phyloP scores from a whole-genome alignment of 2,113 vertebrate genomes.

The Coracopsis vasa region DNA sequence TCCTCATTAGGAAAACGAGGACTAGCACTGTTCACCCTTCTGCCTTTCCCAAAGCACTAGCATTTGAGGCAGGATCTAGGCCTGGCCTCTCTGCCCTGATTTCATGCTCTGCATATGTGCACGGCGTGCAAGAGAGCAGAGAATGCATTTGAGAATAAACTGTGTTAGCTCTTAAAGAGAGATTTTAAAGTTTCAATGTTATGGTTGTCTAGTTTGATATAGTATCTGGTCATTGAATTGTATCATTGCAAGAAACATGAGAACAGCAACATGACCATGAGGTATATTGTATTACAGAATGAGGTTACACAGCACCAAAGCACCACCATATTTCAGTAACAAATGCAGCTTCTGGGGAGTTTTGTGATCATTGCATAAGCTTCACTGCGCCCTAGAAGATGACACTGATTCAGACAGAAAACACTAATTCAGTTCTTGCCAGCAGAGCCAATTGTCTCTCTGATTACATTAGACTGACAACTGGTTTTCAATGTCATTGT shows the following conservation, averaged over 20 bases:
- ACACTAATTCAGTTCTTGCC: slow-evolving; percentile 72
- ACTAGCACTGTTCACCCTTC: background rate
- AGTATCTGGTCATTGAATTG: slow-evolving; percentile 41
- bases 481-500: slow-evolving; percentile 75
- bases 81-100: background rate
- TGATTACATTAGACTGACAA: slow-evolving; percentile 74
- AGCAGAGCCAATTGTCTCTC: slow-evolving; percentile 70
- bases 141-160: background rate
- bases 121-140: background rate
- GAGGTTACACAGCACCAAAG: slow-evolving; percentile 67
- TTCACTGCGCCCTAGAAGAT: slow-evolving; percentile 63
- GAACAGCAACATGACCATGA: slow-evolving; percentile 64
- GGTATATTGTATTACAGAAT: slow-evolving; percentile 68
- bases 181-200: slow-evolving; percentile 49
- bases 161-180: background rate
- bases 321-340: slow-evolving; percentile 69
- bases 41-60: background rate
- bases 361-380: slow-evolving; percentile 68
- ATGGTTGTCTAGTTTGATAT: slow-evolving; percentile 67
- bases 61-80: background rate
- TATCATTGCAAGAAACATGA: slow-evolving; percentile 52
- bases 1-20: background rate
- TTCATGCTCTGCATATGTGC: background rate
- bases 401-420: slow-evolving; percentile 73
- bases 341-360: slow-evolving; percentile 71